Conservation (phyloP, 2,888 invertebrate genomes). For the Podotricha telesiphe region DNA sequence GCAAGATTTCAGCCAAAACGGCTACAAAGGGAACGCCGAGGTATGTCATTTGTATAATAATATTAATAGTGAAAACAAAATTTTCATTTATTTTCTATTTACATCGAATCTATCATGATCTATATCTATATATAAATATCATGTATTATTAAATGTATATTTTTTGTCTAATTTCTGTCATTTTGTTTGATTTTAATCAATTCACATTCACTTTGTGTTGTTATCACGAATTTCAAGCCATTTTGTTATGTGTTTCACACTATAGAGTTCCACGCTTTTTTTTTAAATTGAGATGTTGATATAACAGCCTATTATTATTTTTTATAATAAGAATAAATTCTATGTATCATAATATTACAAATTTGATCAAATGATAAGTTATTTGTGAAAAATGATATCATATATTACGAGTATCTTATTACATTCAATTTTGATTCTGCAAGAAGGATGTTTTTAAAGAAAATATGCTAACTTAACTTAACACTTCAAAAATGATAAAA, state of each 20-base stretch:
- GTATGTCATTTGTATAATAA: conserved; percentile 61
- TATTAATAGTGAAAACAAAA: not conserved
- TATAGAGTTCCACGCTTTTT: conserved; percentile 34
- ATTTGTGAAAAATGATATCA: no score
- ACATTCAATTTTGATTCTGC: no score
- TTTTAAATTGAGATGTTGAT: conserved; percentile 12
- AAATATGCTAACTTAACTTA: no score
- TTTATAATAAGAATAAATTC: no score
- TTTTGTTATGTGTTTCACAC: conserved; percentile 9
- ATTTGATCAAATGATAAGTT: no score
- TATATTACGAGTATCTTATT: no score
- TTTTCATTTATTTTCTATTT: not conserved
- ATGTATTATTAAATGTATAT: not conserved
- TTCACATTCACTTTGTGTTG: conserved; percentile 7
- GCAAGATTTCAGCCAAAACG: conserved; percentile 86
- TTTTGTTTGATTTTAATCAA: not conserved
- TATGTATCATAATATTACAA: no score
- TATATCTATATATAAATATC: no score
- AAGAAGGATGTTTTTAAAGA: no score
- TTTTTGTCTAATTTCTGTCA: not conserved
- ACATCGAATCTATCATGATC: not conserved
- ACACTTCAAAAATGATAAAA: no score
- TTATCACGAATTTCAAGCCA: conserved; percentile 3
- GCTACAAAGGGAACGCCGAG: conserved; percentile 79
- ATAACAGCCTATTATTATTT: not conserved